Base-by-base conservation (phyloP, 2,113 vertebrate species). In the Phalacrocorax aristotelis region DNA sequence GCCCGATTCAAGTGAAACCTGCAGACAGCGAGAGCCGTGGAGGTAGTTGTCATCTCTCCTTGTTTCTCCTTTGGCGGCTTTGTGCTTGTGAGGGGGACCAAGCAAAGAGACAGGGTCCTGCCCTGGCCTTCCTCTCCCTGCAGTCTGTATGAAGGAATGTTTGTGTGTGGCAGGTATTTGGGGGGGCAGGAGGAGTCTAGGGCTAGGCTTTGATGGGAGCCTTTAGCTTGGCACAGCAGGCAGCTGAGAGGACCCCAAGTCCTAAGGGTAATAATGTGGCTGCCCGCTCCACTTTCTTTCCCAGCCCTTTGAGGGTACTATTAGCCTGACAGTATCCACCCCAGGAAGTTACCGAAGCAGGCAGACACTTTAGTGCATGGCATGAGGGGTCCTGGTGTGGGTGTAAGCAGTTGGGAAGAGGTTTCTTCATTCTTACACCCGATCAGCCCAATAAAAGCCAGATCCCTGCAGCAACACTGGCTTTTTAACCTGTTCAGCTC, bases 21-120 rank as follows among this genome's bases (percentile, higher is more conserved):
- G 99, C 99, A 6, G 99, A 99, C 99, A 99, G 99, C 60, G 99
- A 99, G 97, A 99, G 99, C 98, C 99, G 99, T 97, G 99, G 99
- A 99, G 99, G 99, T 99, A 98, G 98, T 98, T 98, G 97, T 97
- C 93, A 96, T 97, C 96, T 98, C 96, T 98, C 97, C 95, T 64
- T 95, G 96, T 40, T 97, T 83, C 55, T 71, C 8, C 65, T 83
- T 71, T n/a, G 87, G 68, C 5, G 5, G 52, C 76, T 91, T 64
- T 48, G 78, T 51, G 68, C 38, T 49, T 26, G 15, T n/a, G 77
- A 72, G 42, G 38, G 72, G 46, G 34, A 20, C 46, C 62, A 54
- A 66, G 60, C 52, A 16, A 46, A 15, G 51, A 58, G 32, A 9
- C 8, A 6, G 32, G 13, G 36, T 49, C 48, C 78, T 49, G 75